These are phyloP conservation scores for Dicycla oo DNA, from an alignment of 2,888 invertebrate genomes.

Conservation along the genomic window DNA sequence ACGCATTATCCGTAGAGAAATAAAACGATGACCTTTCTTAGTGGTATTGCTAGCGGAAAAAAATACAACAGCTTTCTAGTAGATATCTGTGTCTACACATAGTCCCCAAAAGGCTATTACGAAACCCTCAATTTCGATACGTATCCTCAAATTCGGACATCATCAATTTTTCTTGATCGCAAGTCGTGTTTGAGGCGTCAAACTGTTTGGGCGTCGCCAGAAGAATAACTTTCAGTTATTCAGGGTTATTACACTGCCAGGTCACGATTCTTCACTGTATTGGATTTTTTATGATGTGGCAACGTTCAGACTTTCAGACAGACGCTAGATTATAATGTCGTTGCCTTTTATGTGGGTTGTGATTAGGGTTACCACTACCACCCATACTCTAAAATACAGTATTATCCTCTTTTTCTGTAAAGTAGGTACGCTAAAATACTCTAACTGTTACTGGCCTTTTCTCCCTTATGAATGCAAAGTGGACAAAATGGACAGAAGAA, in stretches of 20 bases:
- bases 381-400: too few species aligned
- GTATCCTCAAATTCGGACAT: slow-evolving; percentile 27
- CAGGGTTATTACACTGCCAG: slow-evolving; percentile 60
- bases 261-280: slow-evolving; percentile 68
- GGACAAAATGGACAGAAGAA: too few species aligned
- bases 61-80: background rate
- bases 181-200: slow-evolving; percentile 57
- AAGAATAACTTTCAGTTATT: slow-evolving; percentile 63
- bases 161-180: slow-evolving; percentile 64
- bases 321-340: slow-evolving; percentile 56
- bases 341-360: slow-evolving; percentile 37
- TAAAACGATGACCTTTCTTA: background rate
- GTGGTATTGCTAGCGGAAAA: background rate
- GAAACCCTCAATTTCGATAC: slow-evolving; percentile 29
- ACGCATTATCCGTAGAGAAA: background rate
- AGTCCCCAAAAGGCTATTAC: slow-evolving; percentile 31
- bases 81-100: background rate
- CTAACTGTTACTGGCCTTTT: too few species aligned
- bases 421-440: too few species aligned
- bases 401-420: too few species aligned
- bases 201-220: slow-evolving; percentile 41
- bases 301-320: slow-evolving; percentile 52
- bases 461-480: too few species aligned
- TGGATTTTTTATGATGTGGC: slow-evolving; percentile 69
- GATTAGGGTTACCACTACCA: too few species aligned